phyloP scores from a whole-genome alignment of 2,797 vertebrate species.

The Danio jaintianensis region DNA sequence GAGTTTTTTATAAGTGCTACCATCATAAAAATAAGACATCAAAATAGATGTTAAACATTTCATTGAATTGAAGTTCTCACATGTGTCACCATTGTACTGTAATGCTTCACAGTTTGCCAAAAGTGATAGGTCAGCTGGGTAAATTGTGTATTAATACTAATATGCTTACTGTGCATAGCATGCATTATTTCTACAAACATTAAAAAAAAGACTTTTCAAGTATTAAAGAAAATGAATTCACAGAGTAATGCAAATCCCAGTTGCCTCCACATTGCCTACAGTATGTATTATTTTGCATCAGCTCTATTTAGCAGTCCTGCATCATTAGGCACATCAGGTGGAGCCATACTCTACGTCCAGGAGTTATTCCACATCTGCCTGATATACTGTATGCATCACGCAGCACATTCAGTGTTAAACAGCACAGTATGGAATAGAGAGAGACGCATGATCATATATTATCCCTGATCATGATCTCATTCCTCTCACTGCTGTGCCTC shows the following conservation, averaged over 20 bases:
- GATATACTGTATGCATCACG: not conserved
- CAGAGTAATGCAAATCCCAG: not conserved
- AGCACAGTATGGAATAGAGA: slow-evolving; percentile 3
- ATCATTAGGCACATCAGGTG: slow-evolving; percentile 25
- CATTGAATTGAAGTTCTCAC: too few species aligned
- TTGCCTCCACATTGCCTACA: slow-evolving; percentile 10
- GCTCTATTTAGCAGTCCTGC: not conserved
- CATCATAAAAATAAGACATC: too few species aligned
- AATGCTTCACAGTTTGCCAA: not conserved
- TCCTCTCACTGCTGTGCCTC: slow-evolving; percentile 29
- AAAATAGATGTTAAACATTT: too few species aligned
- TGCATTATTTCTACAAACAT: not conserved
- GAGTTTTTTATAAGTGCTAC: too few species aligned
- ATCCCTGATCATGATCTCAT: slow-evolving; percentile 37
- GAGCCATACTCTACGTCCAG: not conserved
- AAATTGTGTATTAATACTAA: too few species aligned
- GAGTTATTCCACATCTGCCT: slow-evolving; percentile 32
- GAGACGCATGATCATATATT: slow-evolving; percentile 24
- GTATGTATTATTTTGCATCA: not conserved
- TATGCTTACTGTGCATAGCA: not conserved
- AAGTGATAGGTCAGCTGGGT: too few species aligned
- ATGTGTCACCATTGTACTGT: not conserved
- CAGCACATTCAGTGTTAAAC: slow-evolving; percentile 25
- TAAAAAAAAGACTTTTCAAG: not conserved
- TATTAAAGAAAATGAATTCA: too few species aligned